Evolutionary conservation across 30 jellyfish, hydroid and myxozoan genomes (phyloP), one percentile per base, ranked within the genome.

Genomic region (Mastigias papua): DNA sequence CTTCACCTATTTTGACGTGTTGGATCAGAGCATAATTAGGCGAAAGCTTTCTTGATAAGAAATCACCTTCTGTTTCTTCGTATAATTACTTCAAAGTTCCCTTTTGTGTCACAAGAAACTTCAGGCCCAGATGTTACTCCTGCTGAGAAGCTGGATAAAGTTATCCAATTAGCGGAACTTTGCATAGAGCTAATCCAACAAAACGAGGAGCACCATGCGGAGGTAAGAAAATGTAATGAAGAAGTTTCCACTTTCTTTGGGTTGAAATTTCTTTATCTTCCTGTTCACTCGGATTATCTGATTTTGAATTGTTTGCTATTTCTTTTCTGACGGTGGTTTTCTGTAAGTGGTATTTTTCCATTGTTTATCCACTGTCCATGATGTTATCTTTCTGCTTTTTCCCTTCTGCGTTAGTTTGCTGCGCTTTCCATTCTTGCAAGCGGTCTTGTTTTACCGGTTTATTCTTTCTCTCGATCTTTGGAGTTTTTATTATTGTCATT

Each of bases 161-260:
- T 78, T 20, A 34, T 79, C 34, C 98, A 89, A 46, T 71, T 94
- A 64, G 98, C 98, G 27, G 98, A 94, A 64, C 67, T 93, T 5
- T 93, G 98, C 78, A 93, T 93, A 66, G 98, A 93, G 68, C 83
- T 93, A 62, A 93, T 93, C 30, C 97, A 93, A 68, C 98, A 93
- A 54, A 93, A 93, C 32, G 98, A 93, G 75, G 98, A 93, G 49
- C 98, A 93, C 69, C 98, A 93, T 72, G 81, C 97, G 1, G 97
- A 87, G 96, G 97, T 93, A 46, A 63, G 7, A 5, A 5, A 5
- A 5, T 16, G 60, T 46, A 46, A 6, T 46, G 60, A n/a, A n/a
- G n/a, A n/a, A n/a, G n/a, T n/a, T 37, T 37, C 11, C 11, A 37
- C 11, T 37, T 3, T 37, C 54, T 37, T 37, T 37, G 54, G 54